Evolutionary conservation across 2,888 invertebrate genomes (phyloP).

Genomic region (Coelinius sp.): DNA sequence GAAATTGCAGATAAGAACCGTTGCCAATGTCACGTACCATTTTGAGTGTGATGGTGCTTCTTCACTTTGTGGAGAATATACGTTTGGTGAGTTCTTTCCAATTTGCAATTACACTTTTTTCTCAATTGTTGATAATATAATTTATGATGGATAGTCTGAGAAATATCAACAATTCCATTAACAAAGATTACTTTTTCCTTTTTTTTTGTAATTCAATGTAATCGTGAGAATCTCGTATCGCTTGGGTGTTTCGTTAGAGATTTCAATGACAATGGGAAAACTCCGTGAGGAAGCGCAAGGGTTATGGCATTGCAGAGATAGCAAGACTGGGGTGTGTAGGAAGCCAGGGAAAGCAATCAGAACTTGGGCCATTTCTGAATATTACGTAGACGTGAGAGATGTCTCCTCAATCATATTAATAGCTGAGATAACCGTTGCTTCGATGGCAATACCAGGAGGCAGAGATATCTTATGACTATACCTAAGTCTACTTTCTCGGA

Average conservation of each 20-base stretch:
- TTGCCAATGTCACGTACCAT: slow-evolving; percentile 66
- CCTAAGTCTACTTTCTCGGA: neutral
- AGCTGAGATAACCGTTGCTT: slow-evolving; percentile 69
- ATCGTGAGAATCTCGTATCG: neutral
- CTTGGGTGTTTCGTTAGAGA: slow-evolving; percentile 20
- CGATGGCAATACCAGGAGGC: slow-evolving; percentile 57
- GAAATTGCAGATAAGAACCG: slow-evolving; percentile 64
- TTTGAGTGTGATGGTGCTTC: slow-evolving; percentile 65
- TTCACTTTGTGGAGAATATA: slow-evolving; percentile 51
- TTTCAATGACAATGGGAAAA: slow-evolving; percentile 44
- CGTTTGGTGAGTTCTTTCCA: too few species aligned
- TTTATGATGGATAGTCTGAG: too few species aligned
- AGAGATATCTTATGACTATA: slow-evolving; percentile 13
- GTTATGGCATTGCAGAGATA: slow-evolving; percentile 62
- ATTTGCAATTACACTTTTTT: too few species aligned
- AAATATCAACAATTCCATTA: neutral
- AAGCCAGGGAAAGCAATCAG: slow-evolving; percentile 69
- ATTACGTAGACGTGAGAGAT: slow-evolving; percentile 71
- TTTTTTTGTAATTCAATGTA: neutral
- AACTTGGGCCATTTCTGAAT: slow-evolving; percentile 71
- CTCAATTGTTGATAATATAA: too few species aligned
- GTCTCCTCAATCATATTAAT: slow-evolving; percentile 71
- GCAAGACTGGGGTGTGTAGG: slow-evolving; percentile 51
- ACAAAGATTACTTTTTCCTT: neutral
- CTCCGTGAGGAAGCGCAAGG: slow-evolving; percentile 55